phyloP scores from a whole-genome alignment of 2,888 invertebrate species.

The Corythucha ciliata region DNA sequence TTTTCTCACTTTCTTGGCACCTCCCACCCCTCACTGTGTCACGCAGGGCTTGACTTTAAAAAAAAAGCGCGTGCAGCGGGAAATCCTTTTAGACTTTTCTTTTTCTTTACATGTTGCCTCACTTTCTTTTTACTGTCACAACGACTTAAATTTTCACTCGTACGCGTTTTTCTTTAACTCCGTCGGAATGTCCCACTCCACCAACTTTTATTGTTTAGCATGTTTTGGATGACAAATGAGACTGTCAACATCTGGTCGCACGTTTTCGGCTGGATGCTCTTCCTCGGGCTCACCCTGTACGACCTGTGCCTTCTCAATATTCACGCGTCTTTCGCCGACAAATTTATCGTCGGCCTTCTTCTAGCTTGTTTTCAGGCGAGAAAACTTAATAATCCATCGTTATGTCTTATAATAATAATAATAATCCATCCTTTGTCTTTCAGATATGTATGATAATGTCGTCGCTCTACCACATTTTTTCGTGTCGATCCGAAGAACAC shows the following conservation, averaged over 20 bases:
- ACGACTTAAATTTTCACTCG: not conserved
- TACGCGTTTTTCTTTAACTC: not conserved
- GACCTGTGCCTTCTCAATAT: conserved; percentile 70
- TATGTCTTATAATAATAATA: not conserved
- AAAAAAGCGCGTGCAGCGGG: not conserved
- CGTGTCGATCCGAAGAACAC: conserved; percentile 78
- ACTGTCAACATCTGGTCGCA: conserved; percentile 98
- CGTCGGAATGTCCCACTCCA: not conserved
- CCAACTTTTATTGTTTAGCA: conserved; percentile 48
- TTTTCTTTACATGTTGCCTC: not conserved
- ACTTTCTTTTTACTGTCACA: not conserved
- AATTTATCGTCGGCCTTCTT: conserved; percentile 71
- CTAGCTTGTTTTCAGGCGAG: conserved; percentile 78
- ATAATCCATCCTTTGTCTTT: conserved; percentile 40
- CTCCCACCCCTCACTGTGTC: too few species aligned
- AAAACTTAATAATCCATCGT: not conserved
- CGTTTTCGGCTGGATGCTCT: conserved; percentile 73
- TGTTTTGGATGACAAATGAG: conserved; percentile 96
- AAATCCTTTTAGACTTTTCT: not conserved
- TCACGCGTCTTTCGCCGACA: conserved; percentile 71
- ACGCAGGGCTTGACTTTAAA: not conserved
- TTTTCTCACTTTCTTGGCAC: not conserved
- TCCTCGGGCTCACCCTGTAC: conserved; percentile 72
- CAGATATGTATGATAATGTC: conserved; percentile 90
- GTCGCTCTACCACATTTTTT: conserved; percentile 87